A percentile compares a stretch with the other conserved stretches of the same genome.
Conservation (phyloP, 2,113 vertebrate genomes). For the Scortum barcoo region DNA sequence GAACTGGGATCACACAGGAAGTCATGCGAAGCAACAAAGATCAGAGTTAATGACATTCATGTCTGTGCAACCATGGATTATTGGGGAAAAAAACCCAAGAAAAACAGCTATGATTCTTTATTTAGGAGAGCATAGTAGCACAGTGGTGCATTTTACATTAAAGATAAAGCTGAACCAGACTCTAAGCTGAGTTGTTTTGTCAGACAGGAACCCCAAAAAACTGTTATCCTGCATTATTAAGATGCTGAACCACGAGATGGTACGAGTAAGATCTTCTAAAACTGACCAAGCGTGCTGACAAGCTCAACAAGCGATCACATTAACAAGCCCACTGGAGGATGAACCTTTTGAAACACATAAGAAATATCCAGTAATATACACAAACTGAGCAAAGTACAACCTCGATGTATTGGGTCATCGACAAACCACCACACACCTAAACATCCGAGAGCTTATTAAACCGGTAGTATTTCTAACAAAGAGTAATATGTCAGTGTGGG, state of each 20-base stretch:
- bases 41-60: background rate
- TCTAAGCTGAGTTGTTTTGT: background rate
- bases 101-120: background rate
- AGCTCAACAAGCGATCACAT: background rate
- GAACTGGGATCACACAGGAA: background rate
- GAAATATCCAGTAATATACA: background rate
- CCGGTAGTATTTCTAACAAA: background rate
- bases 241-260: too few species aligned
- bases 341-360: background rate
- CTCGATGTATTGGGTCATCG: background rate
- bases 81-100: background rate
- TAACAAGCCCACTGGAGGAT: background rate
- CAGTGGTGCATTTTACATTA: background rate
- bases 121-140: background rate
- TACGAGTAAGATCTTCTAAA: too few species aligned
- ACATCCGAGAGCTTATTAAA: background rate
- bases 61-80: background rate
- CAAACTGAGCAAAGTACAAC: background rate
- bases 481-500: background rate
- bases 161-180: background rate
- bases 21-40: background rate
- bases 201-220: background rate
- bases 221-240: background rate
- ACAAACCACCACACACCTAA: background rate
- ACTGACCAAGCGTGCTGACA: background rate